Conservation (phyloP, 2,113 vertebrate genomes). For the Physeter macrocephalus region DNA sequence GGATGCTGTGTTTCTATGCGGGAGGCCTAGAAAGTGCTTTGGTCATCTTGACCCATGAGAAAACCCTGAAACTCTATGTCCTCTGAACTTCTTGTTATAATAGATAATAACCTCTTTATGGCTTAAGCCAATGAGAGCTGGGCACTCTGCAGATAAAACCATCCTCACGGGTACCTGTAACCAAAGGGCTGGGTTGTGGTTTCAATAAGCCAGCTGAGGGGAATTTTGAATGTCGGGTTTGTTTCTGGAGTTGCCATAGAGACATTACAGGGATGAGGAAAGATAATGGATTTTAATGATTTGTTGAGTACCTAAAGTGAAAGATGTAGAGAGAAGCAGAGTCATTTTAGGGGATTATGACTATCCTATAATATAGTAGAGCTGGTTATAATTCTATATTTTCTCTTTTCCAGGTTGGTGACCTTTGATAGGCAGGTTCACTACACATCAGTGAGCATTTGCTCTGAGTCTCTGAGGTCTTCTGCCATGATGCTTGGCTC, state of each 20-base stretch:
- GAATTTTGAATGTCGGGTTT: background rate
- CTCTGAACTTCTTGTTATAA: background rate
- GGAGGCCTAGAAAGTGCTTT: background rate
- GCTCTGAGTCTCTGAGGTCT: too few species aligned
- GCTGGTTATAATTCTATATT: background rate
- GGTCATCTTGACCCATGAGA: background rate
- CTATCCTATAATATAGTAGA: background rate
- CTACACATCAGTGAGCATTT: background rate
- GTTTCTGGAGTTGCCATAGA: background rate
- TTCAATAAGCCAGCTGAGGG: background rate
- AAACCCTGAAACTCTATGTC: background rate
- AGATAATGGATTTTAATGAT: background rate
- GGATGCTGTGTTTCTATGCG: background rate
- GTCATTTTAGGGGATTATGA: background rate
- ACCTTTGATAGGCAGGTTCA: background rate
- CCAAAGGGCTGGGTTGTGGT: rapidly evolving
- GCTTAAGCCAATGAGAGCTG: background rate
- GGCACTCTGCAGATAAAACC: background rate
- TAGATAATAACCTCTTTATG: background rate
- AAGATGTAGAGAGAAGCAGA: background rate
- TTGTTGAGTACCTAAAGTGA: background rate
- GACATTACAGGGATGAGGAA: background rate
- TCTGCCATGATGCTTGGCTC: background rate
- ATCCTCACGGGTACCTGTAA: background rate
- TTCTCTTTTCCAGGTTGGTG: background rate